phyloP scores from a whole-genome alignment of 92 coral and sea anemone genomes.

The Diadumene lineata region DNA sequence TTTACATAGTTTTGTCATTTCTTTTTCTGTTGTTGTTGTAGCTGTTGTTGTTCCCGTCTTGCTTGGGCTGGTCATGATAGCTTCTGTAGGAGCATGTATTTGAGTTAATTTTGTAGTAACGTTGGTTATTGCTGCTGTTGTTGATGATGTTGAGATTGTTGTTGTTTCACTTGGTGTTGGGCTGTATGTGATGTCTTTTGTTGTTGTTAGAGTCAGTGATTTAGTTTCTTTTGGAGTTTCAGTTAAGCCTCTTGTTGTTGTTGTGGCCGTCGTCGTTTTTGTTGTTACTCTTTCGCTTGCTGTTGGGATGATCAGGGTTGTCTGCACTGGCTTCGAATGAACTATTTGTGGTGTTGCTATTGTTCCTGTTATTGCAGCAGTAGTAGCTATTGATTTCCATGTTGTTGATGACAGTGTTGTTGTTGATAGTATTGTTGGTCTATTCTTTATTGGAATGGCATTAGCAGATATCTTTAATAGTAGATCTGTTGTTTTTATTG shows the following conservation, averaged over 20 bases:
- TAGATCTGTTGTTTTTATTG: background rate
- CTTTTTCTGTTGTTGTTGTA: too few species aligned
- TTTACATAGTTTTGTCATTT: too few species aligned
- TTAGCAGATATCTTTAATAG: background rate
- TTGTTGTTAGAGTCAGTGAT: background rate
- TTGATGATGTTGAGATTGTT: constrained; percentile 15
- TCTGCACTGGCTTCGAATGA: background rate
- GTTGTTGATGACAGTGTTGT: background rate
- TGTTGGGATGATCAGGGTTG: background rate
- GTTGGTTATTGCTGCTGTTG: background rate
- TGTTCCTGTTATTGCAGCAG: constrained; percentile 13
- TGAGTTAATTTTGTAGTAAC: background rate
- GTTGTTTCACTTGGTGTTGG: constrained; percentile 12
- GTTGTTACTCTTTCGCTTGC: background rate
- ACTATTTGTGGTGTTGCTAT: background rate
- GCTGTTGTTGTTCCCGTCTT: too few species aligned
- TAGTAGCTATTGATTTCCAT: background rate
- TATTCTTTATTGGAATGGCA: background rate
- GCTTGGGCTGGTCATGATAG: too few species aligned
- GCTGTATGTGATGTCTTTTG: background rate
- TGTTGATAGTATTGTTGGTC: background rate
- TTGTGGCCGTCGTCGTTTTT: background rate
- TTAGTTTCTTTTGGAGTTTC: background rate
- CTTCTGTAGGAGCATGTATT: too few species aligned
- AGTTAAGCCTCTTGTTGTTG: background rate